Evolutionary conservation across 2,888 invertebrate genomes (phyloP).

Genomic region (Trissoscelio sp.): DNA sequence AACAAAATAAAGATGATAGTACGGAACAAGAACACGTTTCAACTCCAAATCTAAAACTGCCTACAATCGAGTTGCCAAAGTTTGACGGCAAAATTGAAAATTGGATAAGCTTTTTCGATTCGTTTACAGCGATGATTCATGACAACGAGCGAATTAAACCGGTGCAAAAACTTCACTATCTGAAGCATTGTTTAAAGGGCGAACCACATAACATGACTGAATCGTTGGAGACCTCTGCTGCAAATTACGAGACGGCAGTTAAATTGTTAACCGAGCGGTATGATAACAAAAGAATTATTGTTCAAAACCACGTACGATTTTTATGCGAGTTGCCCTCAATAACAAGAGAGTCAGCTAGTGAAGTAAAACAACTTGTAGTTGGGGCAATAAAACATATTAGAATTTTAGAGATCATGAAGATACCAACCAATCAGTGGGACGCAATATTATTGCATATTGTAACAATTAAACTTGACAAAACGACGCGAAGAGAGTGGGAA

Average conservation of each 20-base stretch:
- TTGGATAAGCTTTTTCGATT: conserved; percentile 43
- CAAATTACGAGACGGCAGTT: conserved; percentile 40
- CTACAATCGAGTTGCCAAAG: conserved; percentile 5
- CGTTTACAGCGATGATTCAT: conserved; percentile 61
- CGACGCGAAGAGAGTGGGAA: background rate
- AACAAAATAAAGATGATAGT: conserved; percentile 1
- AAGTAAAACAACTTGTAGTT: conserved; percentile 14
- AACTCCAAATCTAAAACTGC: conserved; percentile 5
- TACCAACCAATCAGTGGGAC: background rate
- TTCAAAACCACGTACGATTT: conserved; percentile 42
- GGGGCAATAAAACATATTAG: conserved; percentile 19
- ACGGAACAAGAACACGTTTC: background rate
- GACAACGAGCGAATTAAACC: conserved; percentile 46
- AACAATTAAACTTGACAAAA: background rate
- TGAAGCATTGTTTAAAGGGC: conserved; percentile 26
- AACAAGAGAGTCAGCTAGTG: conserved; percentile 28
- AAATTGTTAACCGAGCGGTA: conserved; percentile 18
- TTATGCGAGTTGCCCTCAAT: conserved; percentile 45
- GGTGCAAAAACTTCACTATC: conserved; percentile 60
- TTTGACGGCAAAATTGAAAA: conserved; percentile 16
- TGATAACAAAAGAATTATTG: conserved; percentile 36
- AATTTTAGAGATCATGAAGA: background rate
- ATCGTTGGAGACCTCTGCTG: conserved; percentile 33
- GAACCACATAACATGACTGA: conserved; percentile 36
- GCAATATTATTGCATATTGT: background rate